These are phyloP conservation scores for Imbricaverruca yamaguchii DNA, from an alignment of 2,888 invertebrate species.

Conservation along the genomic window DNA sequence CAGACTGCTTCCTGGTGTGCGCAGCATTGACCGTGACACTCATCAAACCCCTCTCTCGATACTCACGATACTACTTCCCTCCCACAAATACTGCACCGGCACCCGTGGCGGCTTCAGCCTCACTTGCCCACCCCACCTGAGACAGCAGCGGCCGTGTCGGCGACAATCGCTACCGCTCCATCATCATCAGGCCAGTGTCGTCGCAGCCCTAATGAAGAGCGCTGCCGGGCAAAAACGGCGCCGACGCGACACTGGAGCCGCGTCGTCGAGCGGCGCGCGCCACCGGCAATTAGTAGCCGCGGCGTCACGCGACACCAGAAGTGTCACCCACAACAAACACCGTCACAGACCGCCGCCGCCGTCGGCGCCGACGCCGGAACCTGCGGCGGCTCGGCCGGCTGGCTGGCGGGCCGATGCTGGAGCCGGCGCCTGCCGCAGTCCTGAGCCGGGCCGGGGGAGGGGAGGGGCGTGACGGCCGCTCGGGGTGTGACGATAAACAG, in stretches of 20 bases:
- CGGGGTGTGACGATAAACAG: neutral
- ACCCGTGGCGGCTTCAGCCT: neutral
- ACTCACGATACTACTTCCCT: neutral
- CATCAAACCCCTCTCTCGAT: no score
- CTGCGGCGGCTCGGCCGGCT: neutral
- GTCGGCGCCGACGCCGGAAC: neutral
- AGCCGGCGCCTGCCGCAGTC: neutral
- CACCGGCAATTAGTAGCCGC: slow-evolving; percentile 9
- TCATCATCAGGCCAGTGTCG: slow-evolving; percentile 16
- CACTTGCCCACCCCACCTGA: neutral
- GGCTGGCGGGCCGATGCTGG: neutral
- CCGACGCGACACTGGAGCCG: neutral
- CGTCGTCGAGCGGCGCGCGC: slow-evolving; percentile 1
- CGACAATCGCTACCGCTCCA: neutral
- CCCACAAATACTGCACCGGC: neutral
- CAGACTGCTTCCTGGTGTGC: no score
- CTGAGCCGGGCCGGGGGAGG: neutral
- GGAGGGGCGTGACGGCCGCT: neutral
- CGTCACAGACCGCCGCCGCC: neutral
- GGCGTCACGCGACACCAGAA: neutral
- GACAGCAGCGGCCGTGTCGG: neutral
- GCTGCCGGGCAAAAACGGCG: slow-evolving; percentile 10
- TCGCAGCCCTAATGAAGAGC: slow-evolving; percentile 16
- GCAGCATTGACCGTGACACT: no score
- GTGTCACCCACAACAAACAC: neutral